Conservation (phyloP, 2,797 vertebrate genomes). For the Argya squamiceps region DNA sequence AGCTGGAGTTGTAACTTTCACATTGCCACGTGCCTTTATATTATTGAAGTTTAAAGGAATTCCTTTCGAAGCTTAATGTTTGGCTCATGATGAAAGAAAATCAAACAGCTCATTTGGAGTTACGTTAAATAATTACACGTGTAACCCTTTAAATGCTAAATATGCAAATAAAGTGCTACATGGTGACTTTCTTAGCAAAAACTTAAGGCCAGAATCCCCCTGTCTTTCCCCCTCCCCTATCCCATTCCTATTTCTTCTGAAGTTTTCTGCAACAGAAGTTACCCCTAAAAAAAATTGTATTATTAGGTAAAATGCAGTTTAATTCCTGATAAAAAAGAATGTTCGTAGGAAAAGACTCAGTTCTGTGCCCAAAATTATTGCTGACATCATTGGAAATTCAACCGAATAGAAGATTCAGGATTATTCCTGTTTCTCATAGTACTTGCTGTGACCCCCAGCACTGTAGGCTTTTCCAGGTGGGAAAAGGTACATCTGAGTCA, state of each 20-base stretch:
- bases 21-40: slow-evolving; percentile 72
- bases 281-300: slow-evolving; percentile 25
- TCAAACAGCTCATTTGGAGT: slow-evolving; percentile 74
- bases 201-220: neutral
- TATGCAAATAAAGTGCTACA: slow-evolving; percentile 75
- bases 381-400: neutral
- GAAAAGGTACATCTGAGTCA: neutral
- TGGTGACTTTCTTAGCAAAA: slow-evolving; percentile 28
- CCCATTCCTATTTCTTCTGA: neutral
- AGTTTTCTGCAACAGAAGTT: slow-evolving; percentile 3
- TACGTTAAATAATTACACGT: slow-evolving; percentile 76
- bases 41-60: slow-evolving; percentile 82
- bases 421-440: neutral
- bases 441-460: neutral
- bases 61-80: slow-evolving; percentile 77
- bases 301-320: slow-evolving; percentile 24
- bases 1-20: slow-evolving; percentile 67
- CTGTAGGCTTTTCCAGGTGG: neutral
- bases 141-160: slow-evolving; percentile 79
- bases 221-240: neutral
- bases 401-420: neutral
- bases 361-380: neutral
- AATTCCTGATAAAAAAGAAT: neutral
- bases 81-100: slow-evolving; percentile 80
- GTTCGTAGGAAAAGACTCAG: neutral